Percentiles rank a stretch among this genome's conserved stretches.
Conservation (phyloP, 1,140 invertebrate species). For the Drosophila sulfurigaster region DNA sequence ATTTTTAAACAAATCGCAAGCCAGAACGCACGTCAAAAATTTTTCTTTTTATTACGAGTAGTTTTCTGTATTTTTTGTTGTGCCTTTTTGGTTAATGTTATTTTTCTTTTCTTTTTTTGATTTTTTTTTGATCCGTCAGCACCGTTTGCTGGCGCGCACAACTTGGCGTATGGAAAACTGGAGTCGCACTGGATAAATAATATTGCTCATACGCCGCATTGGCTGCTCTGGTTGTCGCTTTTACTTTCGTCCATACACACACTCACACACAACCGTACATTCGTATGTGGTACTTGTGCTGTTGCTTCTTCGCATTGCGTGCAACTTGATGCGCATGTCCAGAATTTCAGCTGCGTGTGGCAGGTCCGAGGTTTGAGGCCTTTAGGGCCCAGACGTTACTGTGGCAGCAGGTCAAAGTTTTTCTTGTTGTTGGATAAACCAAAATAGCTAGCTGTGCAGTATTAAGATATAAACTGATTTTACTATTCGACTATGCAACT, state of each 20-base stretch:
- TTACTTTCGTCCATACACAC: slow-evolving; percentile 38
- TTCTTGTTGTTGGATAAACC: slow-evolving; percentile 8
- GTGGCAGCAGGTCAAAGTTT: slow-evolving; percentile 42
- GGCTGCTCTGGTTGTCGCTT: slow-evolving; percentile 43
- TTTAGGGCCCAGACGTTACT: slow-evolving; percentile 29
- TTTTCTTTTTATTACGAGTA: slow-evolving; percentile 16
- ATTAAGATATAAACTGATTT: background rate
- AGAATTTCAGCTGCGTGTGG: slow-evolving; percentile 44
- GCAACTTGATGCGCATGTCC: slow-evolving; percentile 67
- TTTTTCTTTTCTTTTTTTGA: slow-evolving; percentile 27
- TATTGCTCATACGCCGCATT: slow-evolving; percentile 77
- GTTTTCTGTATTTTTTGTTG: slow-evolving; percentile 24
- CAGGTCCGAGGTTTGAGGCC: slow-evolving; percentile 24
- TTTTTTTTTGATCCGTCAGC: slow-evolving; percentile 17
- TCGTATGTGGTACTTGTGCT: slow-evolving; percentile 63
- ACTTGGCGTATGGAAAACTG: slow-evolving; percentile 74
- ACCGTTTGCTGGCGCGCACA: slow-evolving; percentile 51
- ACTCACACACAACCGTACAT: slow-evolving; percentile 3
- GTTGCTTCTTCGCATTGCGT: slow-evolving; percentile 69
- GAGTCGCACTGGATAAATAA: slow-evolving; percentile 66
- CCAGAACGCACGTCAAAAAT: slow-evolving; percentile 45
- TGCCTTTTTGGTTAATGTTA: slow-evolving; percentile 17
- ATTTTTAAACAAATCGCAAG: slow-evolving; percentile 61
- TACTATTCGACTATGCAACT: slow-evolving; percentile 8
- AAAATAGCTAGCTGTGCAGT: slow-evolving; percentile 7